Evolutionary conservation across 2,113 vertebrate genomes (phyloP).

Genomic region (Callospermophilus lateralis): DNA sequence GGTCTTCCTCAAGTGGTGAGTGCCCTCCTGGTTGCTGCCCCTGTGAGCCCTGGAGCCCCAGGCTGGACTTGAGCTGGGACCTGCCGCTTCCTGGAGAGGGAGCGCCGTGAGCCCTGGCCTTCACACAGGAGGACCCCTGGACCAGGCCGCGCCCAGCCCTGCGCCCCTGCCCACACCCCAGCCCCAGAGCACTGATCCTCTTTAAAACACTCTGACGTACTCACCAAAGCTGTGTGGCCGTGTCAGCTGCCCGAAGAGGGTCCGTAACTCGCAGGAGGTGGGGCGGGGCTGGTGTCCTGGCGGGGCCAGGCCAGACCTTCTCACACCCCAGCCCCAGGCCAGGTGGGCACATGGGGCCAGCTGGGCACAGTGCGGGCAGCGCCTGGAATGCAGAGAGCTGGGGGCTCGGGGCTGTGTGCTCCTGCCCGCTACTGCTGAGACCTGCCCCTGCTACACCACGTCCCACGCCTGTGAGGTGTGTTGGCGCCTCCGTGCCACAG

Average conservation of each 20-base stretch:
- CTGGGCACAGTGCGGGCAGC: too few species aligned
- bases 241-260: background rate
- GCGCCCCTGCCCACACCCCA: background rate
- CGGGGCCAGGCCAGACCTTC: accelerated
- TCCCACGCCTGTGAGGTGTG: too few species aligned
- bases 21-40: accelerated
- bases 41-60: background rate
- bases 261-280: background rate
- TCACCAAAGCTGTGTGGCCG: conserved; percentile 46
- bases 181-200: background rate
- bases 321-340: background rate
- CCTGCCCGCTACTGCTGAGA: too few species aligned
- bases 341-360: accelerated
- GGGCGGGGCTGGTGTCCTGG: accelerated
- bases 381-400: too few species aligned
- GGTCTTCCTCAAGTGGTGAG: conserved; percentile 93
- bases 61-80: background rate
- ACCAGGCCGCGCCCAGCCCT: background rate
- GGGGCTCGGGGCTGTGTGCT: too few species aligned
- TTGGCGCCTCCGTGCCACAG: too few species aligned
- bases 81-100: background rate
- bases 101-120: background rate
- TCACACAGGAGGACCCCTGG: background rate
- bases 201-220: conserved; percentile 15
- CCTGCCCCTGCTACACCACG: too few species aligned